phyloP scores from a whole-genome alignment of 1,140 invertebrate species.

The Meloidogyne hapla region DNA sequence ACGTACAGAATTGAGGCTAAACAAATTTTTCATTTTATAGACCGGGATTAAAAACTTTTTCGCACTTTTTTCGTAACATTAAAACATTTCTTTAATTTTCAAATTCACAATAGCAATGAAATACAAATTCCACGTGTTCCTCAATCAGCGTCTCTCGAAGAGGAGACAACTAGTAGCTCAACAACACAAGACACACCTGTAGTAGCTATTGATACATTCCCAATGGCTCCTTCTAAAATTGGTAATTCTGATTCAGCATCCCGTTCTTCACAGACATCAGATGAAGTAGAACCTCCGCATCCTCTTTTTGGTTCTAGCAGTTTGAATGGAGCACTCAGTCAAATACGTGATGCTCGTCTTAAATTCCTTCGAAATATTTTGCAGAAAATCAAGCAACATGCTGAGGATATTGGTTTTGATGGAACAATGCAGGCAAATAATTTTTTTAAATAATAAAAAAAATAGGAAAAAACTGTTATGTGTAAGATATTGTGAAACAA shows the following conservation, averaged over 20 bases:
- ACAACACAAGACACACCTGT: neutral
- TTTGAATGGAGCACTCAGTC: neutral
- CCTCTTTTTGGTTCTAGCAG: neutral
- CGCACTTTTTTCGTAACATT: neutral
- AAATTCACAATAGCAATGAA: neutral
- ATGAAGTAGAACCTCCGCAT: slow-evolving; percentile 9
- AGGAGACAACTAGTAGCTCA: neutral
- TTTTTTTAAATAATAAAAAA: too few species aligned
- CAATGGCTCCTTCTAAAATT: slow-evolving; percentile 11
- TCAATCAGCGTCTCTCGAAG: neutral
- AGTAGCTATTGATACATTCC: slow-evolving; percentile 35
- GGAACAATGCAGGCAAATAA: slow-evolving; percentile 59
- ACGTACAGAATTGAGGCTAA: too few species aligned
- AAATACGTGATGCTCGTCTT: slow-evolving; percentile 50
- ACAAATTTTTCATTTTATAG: too few species aligned
- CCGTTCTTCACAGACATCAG: slow-evolving; percentile 13
- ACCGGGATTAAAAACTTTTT: too few species aligned
- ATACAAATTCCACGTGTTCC: neutral
- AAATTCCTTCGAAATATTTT: slow-evolving; percentile 49
- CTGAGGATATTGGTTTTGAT: slow-evolving; percentile 58
- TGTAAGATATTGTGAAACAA: too few species aligned
- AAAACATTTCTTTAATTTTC: neutral
- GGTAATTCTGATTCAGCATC: neutral
- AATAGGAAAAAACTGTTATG: too few species aligned
- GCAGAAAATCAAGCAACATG: slow-evolving; percentile 59